Percentiles rank a stretch among this genome's conserved stretches.
These are phyloP conservation scores for Alloplasta piceator DNA, from an alignment of 2,888 invertebrate species.

Conservation along the genomic window DNA sequence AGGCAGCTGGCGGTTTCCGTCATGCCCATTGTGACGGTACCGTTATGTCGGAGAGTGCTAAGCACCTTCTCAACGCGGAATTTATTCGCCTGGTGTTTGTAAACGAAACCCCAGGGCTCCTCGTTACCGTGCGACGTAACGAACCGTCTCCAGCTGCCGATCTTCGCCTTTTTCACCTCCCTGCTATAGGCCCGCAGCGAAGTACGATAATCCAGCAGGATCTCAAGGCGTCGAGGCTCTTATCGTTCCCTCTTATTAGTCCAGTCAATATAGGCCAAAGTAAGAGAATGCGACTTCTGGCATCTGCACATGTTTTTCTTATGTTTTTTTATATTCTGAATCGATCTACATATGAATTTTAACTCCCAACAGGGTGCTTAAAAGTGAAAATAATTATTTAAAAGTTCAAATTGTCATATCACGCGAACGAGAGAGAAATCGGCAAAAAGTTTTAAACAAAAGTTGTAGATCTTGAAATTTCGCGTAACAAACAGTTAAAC, in stretches of 20 bases:
- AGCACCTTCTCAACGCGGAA: constrained; percentile 46
- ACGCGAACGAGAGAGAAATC: no score
- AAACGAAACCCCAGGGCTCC: constrained; percentile 63
- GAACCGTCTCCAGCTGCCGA: constrained; percentile 39
- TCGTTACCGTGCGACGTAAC: constrained; percentile 57
- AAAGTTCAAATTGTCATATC: no score
- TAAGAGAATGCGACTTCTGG: no score
- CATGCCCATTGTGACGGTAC: constrained; percentile 32
- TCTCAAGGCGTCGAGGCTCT: background rate
- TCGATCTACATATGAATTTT: no score
- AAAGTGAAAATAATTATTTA: no score
- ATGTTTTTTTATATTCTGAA: no score
- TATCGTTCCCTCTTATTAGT: constrained; percentile 1
- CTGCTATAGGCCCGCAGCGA: constrained; percentile 35
- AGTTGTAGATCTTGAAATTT: no score
- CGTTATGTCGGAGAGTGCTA: constrained; percentile 28
- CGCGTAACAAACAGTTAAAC: no score
- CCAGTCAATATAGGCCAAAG: no score
- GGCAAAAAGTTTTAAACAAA: no score
- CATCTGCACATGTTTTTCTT: no score
- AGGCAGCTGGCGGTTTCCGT: constrained; percentile 47
- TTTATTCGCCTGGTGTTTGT: constrained; percentile 59
- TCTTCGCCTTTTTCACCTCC: constrained; percentile 34
- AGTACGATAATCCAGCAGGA: constrained; percentile 22
- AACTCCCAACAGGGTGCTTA: no score